Evolutionary conservation across 2,888 invertebrate species (phyloP).

Genomic region (Tachina fera): DNA sequence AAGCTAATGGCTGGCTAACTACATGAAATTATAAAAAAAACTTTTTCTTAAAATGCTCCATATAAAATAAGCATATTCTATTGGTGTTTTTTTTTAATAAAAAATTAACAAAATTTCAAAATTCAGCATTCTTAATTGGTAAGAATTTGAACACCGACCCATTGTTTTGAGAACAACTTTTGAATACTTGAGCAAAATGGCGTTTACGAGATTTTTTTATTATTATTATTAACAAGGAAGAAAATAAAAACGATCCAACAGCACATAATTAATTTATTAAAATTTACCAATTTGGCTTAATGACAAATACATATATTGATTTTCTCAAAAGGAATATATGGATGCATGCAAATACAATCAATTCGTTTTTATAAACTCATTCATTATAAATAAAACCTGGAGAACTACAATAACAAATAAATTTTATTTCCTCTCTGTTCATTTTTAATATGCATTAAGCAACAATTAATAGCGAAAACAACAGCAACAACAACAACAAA

Average conservation of each 20-base stretch:
- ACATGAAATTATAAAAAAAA: no score
- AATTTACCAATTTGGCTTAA: slow-evolving; percentile 49
- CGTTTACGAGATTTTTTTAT: not conserved
- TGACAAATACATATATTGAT: slow-evolving; percentile 15
- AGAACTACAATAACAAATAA: slow-evolving; percentile 8
- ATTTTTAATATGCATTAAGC: slow-evolving; percentile 59
- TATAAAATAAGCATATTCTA: no score
- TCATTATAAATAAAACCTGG: not conserved
- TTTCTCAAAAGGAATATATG: not conserved
- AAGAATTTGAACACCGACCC: no score
- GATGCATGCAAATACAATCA: not conserved
- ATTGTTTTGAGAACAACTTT: not conserved
- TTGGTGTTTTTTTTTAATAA: no score
- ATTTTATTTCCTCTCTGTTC: slow-evolving; percentile 55
- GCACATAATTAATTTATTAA: slow-evolving; percentile 46
- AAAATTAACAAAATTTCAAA: no score
- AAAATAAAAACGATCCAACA: slow-evolving; percentile 34
- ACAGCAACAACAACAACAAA: slow-evolving; percentile 17
- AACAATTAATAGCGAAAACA: slow-evolving; percentile 51
- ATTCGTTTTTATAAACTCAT: not conserved
- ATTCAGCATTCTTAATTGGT: no score
- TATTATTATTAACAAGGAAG: slow-evolving; percentile 45
- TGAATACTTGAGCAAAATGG: not conserved
- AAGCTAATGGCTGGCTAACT: no score
- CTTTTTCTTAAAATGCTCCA: no score